Percentiles rank a stretch among this genome's conserved stretches.
Evolutionary conservation across 1,140 invertebrate genomes (phyloP).

Genomic region (Orius insidiosus): DNA sequence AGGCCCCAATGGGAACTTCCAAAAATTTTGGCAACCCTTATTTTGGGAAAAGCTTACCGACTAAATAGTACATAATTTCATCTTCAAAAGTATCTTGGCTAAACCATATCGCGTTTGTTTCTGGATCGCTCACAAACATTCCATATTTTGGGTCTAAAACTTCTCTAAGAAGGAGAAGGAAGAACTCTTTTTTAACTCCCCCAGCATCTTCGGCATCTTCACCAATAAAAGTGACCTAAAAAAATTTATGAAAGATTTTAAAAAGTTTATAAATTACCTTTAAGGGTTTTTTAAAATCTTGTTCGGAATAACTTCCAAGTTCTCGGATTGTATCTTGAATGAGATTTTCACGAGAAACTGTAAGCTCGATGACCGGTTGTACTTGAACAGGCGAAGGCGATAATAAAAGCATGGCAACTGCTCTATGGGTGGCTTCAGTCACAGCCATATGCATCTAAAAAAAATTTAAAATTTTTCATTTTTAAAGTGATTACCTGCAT

Average conservation of each 20-base stretch:
- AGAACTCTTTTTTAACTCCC: constrained; percentile 93
- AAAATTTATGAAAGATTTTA: constrained; percentile 1
- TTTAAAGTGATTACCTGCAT: constrained; percentile 45
- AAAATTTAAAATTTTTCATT: constrained; percentile 7
- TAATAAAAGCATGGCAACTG: constrained; percentile 31
- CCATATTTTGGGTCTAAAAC: constrained; percentile 93
- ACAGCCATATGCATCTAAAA: constrained; percentile 63
- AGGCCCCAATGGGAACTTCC: neutral
- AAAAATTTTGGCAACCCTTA: neutral
- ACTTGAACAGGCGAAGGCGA: constrained; percentile 24
- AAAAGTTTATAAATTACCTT: constrained; percentile 47
- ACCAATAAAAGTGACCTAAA: constrained; percentile 67
- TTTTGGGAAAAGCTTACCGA: constrained; percentile 35
- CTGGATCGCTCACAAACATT: constrained; percentile 88
- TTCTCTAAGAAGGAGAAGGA: constrained; percentile 76
- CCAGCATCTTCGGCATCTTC: constrained; percentile 96
- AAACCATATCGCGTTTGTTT: constrained; percentile 87
- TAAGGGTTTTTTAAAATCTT: constrained; percentile 81
- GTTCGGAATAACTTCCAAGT: constrained; percentile 44
- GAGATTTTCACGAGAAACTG: constrained; percentile 70
- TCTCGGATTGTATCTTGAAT: constrained; percentile 74
- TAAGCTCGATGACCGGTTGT: constrained; percentile 58
- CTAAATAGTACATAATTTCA: constrained; percentile 67
- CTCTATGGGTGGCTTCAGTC: constrained; percentile 43
- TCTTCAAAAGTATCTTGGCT: constrained; percentile 68